Percentiles rank a stretch among this genome's conserved stretches.
These are phyloP conservation scores for Anser cygnoides DNA, from an alignment of 2,113 vertebrate genomes.

Conservation along the genomic window DNA sequence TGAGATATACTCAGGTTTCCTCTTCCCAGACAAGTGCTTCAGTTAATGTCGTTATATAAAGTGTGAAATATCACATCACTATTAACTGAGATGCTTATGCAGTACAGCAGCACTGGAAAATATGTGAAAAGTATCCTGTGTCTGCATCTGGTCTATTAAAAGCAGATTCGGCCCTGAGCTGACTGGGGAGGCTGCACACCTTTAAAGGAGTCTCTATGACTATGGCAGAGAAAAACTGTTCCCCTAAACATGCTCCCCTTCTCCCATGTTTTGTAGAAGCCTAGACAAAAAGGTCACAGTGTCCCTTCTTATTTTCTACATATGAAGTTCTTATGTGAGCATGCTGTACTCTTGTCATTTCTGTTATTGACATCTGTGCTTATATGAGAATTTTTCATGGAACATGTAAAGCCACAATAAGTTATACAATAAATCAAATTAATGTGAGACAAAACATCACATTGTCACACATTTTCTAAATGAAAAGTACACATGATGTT, in stretches of 20 bases:
- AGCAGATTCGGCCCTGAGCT: background rate
- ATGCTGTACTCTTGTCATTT: background rate
- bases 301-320: background rate
- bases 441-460: background rate
- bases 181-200: background rate
- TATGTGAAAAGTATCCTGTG: background rate
- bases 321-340: background rate
- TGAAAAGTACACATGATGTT: background rate
- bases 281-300: background rate
- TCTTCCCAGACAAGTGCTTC: background rate
- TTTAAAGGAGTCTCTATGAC: background rate
- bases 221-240: background rate
- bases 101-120: background rate
- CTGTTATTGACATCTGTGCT: background rate
- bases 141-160: background rate
- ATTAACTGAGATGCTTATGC: background rate
- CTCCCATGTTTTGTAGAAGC: background rate
- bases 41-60: background rate
- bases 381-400: background rate
- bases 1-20: background rate
- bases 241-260: background rate
- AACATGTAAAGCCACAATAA: background rate
- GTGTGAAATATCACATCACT: background rate
- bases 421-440: background rate
- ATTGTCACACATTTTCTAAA: slow-evolving; percentile 13